Percentiles rank a stretch among this genome's conserved stretches.
Evolutionary conservation across 2,113 vertebrate species (phyloP).

Genomic region (Platycercus adscitus): DNA sequence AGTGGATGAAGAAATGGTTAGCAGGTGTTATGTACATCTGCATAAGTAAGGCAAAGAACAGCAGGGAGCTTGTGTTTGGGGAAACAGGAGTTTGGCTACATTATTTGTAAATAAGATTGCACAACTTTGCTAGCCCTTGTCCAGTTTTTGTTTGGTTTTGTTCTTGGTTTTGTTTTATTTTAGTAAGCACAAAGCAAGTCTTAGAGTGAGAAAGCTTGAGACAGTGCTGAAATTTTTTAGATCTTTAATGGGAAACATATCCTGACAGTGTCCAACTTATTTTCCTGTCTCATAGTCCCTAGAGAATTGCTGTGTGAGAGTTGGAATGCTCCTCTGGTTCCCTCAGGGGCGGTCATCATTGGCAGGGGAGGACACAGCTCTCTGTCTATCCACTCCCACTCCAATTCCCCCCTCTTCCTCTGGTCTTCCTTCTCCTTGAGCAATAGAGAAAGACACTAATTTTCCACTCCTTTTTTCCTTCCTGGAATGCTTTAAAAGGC

Average conservation of each 20-base stretch:
- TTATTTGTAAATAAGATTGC: slow-evolving; percentile 44
- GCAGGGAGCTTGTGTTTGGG: background rate
- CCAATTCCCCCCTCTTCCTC: background rate
- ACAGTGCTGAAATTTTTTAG: background rate
- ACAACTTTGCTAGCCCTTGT: background rate
- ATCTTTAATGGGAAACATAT: background rate
- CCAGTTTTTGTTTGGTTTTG: background rate
- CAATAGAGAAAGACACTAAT: background rate
- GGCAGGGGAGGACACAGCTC: background rate
- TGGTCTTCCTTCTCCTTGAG: background rate
- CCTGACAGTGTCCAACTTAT: background rate
- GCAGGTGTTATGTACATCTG: background rate
- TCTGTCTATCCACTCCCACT: background rate
- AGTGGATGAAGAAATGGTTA: background rate
- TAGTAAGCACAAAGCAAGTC: background rate
- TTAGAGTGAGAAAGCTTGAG: background rate
- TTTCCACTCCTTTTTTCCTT: background rate
- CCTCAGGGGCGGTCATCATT: background rate
- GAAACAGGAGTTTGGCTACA: background rate
- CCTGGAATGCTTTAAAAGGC: background rate
- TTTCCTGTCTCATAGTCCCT: background rate
- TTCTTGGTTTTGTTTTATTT: background rate
- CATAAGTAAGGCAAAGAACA: background rate
- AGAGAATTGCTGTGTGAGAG: background rate
- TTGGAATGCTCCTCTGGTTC: background rate